phyloP scores from a whole-genome alignment of 1,140 invertebrate species.

The Pogonomyrmex californicus region DNA sequence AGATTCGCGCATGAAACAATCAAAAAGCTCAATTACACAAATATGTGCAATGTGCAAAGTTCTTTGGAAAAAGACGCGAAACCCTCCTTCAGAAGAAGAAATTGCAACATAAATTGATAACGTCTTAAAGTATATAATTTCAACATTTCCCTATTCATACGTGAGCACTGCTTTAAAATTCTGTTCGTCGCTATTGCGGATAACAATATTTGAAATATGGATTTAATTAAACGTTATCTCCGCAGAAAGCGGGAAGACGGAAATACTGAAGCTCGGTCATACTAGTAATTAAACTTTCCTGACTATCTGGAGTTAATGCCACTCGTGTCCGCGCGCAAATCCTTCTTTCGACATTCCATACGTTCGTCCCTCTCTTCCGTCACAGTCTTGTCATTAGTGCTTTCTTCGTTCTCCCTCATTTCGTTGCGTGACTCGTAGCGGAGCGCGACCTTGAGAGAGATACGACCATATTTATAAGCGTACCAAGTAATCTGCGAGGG shows the following conservation, averaged over 20 bases:
- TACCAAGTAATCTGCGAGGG: background rate
- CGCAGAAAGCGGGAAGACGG: background rate
- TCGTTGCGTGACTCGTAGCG: slow-evolving; percentile 33
- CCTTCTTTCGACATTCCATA: slow-evolving; percentile 43
- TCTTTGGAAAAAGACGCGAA: background rate
- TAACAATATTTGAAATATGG: slow-evolving; percentile 44
- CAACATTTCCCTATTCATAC: background rate
- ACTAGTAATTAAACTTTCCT: slow-evolving; percentile 53
- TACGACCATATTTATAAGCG: slow-evolving; percentile 56
- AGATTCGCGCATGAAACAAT: background rate
- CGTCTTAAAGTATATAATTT: slow-evolving; percentile 8
- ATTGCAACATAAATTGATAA: slow-evolving; percentile 12
- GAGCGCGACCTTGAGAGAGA: slow-evolving; percentile 44
- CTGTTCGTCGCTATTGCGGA: background rate
- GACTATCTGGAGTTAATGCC: slow-evolving; percentile 38
- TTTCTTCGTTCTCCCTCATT: slow-evolving; percentile 57
- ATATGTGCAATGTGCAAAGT: background rate
- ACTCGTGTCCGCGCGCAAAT: slow-evolving; percentile 15
- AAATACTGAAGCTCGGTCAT: slow-evolving; percentile 23
- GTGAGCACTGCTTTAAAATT: background rate
- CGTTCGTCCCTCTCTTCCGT: slow-evolving; percentile 15
- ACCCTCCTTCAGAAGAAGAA: too few relatives aligned
- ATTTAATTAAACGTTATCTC: slow-evolving; percentile 42
- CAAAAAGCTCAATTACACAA: background rate
- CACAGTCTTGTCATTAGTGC: slow-evolving; percentile 49